Percentiles rank a stretch among this genome's conserved stretches.
Conservation (phyloP, 1,140 invertebrate species). For the Scaptomyza graminum region DNA sequence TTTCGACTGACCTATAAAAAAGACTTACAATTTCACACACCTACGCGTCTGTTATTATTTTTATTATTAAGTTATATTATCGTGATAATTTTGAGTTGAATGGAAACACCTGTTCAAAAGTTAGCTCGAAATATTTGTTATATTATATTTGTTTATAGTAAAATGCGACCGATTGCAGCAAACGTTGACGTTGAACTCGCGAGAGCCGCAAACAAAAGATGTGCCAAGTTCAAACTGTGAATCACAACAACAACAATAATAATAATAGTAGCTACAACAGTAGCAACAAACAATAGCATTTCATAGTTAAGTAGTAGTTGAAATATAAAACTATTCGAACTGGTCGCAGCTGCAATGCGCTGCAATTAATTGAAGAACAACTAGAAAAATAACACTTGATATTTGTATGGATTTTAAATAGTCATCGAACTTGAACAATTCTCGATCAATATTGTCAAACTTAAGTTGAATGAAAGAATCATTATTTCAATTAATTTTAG, state of each 20-base stretch:
- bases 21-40: constrained; percentile 36
- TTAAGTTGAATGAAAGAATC: too few species aligned
- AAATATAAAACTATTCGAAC: constrained; percentile 22
- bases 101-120: constrained; percentile 24
- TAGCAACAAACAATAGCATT: constrained; percentile 27
- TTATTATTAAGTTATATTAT: constrained; percentile 4
- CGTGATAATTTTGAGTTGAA: not conserved
- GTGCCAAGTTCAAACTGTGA: constrained; percentile 48
- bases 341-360: constrained; percentile 33
- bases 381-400: not conserved
- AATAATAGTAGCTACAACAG: constrained; percentile 37
- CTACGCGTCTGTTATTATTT: constrained; percentile 11
- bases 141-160: constrained; percentile 5
- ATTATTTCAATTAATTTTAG: too few species aligned
- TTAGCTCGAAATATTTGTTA: constrained; percentile 6
- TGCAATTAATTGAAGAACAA: constrained; percentile 19
- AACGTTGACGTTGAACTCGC: constrained; percentile 60
- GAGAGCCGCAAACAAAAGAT: constrained; percentile 46
- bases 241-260: constrained; percentile 27
- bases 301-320: constrained; percentile 47
- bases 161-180: constrained; percentile 47
- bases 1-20: not conserved
- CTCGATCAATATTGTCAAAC: too few species aligned
- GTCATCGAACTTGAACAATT: constrained; percentile 4
- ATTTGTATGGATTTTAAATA: constrained; percentile 23